Conservation (phyloP, 2,888 invertebrate species). For the Isoperla grammatica region DNA sequence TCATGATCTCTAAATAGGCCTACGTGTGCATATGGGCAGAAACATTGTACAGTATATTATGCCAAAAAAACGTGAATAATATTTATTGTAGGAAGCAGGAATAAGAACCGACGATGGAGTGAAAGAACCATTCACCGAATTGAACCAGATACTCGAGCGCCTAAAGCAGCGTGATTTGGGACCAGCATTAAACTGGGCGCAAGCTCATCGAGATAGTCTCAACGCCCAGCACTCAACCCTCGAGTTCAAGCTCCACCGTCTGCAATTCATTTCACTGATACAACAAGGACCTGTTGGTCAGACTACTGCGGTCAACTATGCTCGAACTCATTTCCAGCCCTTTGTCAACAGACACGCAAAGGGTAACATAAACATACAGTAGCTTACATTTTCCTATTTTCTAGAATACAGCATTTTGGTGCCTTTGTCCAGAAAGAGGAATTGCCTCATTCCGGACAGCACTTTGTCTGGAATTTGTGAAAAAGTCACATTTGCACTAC, state of each 20-base stretch:
- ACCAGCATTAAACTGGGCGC: conserved; percentile 85
- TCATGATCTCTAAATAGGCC: too few species aligned
- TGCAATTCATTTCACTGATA: conserved; percentile 71
- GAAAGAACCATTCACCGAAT: conserved; percentile 72
- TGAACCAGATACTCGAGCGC: conserved; percentile 84
- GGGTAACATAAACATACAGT: conserved; percentile 45
- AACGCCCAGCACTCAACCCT: conserved; percentile 61
- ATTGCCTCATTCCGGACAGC: too few species aligned
- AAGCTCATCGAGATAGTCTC: conserved; percentile 65
- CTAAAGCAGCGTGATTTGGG: conserved; percentile 73
- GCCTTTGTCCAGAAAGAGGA: too few species aligned
- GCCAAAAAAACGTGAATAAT: too few species aligned
- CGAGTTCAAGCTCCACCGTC: conserved; percentile 75
- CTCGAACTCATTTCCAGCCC: conserved; percentile 74
- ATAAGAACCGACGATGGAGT: conserved; percentile 57
- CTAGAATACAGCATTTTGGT: background rate
- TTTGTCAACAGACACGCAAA: conserved; percentile 72
- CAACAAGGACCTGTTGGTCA: conserved; percentile 62
- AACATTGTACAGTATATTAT: too few species aligned
- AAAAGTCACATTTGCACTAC: too few species aligned
- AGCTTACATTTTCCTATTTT: conserved; percentile 11
- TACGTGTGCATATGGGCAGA: too few species aligned
- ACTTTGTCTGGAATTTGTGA: too few species aligned
- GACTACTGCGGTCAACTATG: conserved; percentile 80
- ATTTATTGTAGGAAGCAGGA: conserved; percentile 57